A percentile compares a stretch with the other conserved stretches of the same genome.
Conservation (phyloP, 2,113 vertebrate genomes). For the Sinocyclocheilus anophthalmus region DNA sequence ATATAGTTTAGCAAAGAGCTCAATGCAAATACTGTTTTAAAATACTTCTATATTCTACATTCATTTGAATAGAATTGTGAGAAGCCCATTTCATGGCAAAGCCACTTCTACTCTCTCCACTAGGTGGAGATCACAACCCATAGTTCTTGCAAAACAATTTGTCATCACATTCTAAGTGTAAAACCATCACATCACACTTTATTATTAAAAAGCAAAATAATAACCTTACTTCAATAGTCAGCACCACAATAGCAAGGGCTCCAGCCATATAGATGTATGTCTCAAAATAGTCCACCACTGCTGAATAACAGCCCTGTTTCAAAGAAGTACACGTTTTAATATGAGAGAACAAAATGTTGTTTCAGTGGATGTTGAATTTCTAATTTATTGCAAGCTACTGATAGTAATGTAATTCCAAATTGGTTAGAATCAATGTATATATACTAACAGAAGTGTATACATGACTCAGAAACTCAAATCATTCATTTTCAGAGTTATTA, state of each 20-base stretch:
- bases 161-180: not conserved
- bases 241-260: constrained; percentile 87
- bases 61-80: not conserved
- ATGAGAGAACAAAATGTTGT: not conserved
- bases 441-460: not conserved
- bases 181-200: not conserved
- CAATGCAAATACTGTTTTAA: not conserved
- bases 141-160: not conserved
- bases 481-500: not conserved
- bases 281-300: constrained; percentile 88
- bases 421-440: not conserved
- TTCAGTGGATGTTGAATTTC: not conserved
- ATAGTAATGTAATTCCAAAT: not conserved
- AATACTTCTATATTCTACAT: not conserved
- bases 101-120: constrained; percentile 9
- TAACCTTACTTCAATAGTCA: constrained; percentile 86
- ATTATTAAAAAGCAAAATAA: not conserved
- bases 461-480: not conserved
- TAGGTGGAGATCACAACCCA: constrained; percentile 36
- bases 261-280: constrained; percentile 90
- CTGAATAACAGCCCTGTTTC: constrained; percentile 87
- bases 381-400: not conserved
- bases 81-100: not conserved
- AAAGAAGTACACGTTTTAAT: not conserved
- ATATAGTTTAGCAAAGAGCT: not conserved